Evolutionary conservation across 2,888 invertebrate genomes (phyloP).

Genomic region (Drepanosiphum platanoidis): DNA sequence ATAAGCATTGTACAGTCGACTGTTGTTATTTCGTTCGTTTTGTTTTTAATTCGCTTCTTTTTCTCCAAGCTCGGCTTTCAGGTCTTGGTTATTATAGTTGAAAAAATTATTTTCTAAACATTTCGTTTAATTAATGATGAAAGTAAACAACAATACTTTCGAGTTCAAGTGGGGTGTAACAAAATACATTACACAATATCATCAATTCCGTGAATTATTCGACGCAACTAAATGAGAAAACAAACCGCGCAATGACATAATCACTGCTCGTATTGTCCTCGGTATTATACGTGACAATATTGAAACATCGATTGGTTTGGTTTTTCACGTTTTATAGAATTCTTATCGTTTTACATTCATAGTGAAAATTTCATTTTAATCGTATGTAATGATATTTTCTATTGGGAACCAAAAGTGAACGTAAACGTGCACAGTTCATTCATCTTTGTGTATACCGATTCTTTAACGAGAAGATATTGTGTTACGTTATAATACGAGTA

Average conservation of each 20-base stretch:
- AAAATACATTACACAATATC: background rate
- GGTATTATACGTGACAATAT: background rate
- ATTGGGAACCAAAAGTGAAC: background rate
- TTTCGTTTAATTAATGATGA: no score
- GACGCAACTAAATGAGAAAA: no score
- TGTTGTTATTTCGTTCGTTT: no score
- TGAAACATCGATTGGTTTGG: background rate
- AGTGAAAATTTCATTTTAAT: background rate
- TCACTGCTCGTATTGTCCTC: no score
- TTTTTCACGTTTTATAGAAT: background rate
- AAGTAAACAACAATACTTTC: background rate
- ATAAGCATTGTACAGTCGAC: no score
- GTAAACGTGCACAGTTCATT: no score
- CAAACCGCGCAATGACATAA: no score
- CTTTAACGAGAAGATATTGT: background rate
- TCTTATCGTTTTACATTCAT: background rate
- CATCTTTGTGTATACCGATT: background rate
- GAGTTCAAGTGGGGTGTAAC: background rate
- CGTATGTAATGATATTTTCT: background rate
- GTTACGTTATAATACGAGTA: background rate
- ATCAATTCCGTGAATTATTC: background rate
- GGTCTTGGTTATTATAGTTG: no score
- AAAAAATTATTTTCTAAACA: no score
- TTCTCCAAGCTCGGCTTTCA: no score
- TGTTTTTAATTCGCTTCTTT: no score